These are phyloP conservation scores for Brachyrhaphis roseni DNA, from an alignment of 2,797 vertebrate species.

Conservation along the genomic window DNA sequence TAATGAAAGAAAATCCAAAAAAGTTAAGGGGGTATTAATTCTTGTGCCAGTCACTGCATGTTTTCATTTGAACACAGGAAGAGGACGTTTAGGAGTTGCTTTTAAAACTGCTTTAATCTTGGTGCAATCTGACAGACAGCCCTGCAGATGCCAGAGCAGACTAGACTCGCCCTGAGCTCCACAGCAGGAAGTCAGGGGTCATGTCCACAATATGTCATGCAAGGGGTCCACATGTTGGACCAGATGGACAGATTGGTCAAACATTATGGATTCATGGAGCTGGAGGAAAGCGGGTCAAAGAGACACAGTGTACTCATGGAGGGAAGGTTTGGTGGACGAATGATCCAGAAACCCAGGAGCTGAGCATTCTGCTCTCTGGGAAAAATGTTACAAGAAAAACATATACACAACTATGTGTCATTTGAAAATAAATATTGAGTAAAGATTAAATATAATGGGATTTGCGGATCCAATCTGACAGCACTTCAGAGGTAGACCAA, in stretches of 20 bases:
- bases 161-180: constrained; percentile 22
- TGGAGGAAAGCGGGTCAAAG: constrained; percentile 1
- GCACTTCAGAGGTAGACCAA: no score
- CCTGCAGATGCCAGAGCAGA: constrained; percentile 16
- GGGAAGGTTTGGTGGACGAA: constrained; percentile 13
- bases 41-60: not conserved
- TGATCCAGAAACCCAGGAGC: constrained; percentile 17
- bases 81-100: not conserved
- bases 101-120: not conserved
- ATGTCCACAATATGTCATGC: constrained; percentile 31
- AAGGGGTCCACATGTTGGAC: constrained; percentile 33
- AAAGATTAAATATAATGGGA: not conserved
- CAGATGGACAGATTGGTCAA: constrained; percentile 14
- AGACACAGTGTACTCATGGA: constrained; percentile 17
- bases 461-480: not conserved
- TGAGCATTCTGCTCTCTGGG: not conserved
- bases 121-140: constrained; percentile 12
- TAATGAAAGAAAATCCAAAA: not conserved
- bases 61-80: not conserved
- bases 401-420: not conserved
- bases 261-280: not conserved
- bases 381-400: not conserved
- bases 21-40: not conserved
- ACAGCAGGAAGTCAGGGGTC: not conserved
- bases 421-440: not conserved